Percentiles rank a stretch among this genome's conserved stretches.
phyloP scores from a whole-genome alignment of 2,113 vertebrate genomes.

The Rana temporaria region DNA sequence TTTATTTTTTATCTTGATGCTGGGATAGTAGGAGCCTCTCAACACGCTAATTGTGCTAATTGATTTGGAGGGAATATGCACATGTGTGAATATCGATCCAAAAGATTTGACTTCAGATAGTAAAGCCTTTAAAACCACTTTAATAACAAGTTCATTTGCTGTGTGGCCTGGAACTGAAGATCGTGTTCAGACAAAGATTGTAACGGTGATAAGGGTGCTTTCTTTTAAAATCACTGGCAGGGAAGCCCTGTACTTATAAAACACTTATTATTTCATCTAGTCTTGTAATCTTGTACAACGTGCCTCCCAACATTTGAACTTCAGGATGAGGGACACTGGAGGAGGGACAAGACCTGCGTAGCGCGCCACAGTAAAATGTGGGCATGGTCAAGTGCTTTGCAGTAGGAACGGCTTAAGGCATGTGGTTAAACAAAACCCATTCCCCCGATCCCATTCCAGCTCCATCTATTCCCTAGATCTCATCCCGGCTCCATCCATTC shows the following conservation, averaged over 20 bases:
- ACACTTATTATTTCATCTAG: neutral
- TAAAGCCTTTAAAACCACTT: conserved; percentile 38
- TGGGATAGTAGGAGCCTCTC: conserved; percentile 33
- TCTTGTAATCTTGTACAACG: neutral
- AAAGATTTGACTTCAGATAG: conserved; percentile 51
- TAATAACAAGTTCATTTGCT: conserved; percentile 46
- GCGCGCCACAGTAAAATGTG: too few relatives aligned
- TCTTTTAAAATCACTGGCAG: conserved; percentile 18
- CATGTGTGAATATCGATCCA: conserved; percentile 47
- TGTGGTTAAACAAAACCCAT: too few relatives aligned
- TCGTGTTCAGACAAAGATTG: conserved; percentile 11
- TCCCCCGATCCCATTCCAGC: too few relatives aligned
- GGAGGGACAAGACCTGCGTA: too few relatives aligned
- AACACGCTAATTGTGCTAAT: conserved; percentile 33
- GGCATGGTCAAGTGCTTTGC: too few relatives aligned
- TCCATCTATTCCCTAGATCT: too few relatives aligned
- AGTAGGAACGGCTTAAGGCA: too few relatives aligned
- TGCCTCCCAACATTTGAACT: too few relatives aligned
- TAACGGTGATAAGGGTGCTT: conserved; percentile 5
- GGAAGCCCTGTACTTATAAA: conserved; percentile 9
- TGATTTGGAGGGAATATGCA: conserved; percentile 45
- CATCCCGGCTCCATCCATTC: too few relatives aligned
- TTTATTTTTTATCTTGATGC: conserved; percentile 43
- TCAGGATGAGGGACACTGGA: too few relatives aligned
- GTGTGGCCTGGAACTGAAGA: conserved; percentile 28